These are phyloP conservation scores for Coendou prehensilis DNA, from an alignment of 2,797 vertebrate species.

Conservation along the genomic window DNA sequence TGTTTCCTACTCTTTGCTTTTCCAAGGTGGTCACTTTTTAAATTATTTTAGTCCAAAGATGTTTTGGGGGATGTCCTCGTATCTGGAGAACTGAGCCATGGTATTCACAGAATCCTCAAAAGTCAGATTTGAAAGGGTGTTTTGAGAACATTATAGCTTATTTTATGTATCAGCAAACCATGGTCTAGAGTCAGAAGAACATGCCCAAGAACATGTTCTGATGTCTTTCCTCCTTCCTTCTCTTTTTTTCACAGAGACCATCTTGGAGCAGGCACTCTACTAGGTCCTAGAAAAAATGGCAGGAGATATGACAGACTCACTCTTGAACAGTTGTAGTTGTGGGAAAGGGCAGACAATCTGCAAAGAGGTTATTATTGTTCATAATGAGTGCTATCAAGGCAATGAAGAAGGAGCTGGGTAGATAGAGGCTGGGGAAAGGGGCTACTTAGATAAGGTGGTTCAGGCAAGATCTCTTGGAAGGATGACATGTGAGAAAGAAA, in stretches of 20 bases:
- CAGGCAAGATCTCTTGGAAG: neutral
- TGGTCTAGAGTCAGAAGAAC: neutral
- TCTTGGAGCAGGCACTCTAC: no score
- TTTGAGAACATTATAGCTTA: neutral
- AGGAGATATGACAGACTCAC: accelerated
- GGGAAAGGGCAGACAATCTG: neutral
- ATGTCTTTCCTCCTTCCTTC: neutral
- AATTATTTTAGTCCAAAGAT: neutral
- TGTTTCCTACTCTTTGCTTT: constrained; percentile 57
- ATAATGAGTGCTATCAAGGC: neutral
- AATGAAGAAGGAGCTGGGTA: neutral
- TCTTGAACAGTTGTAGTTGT: neutral
- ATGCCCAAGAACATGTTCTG: neutral
- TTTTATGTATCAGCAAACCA: neutral
- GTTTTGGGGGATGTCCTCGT: constrained; percentile 18
- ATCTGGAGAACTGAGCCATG: neutral
- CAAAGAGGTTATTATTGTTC: neutral
- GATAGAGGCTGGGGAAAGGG: neutral
- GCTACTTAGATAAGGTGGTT: neutral
- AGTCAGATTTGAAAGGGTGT: neutral
- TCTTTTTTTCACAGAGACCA: neutral
- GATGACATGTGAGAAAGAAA: neutral
- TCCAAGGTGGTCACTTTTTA: neutral
- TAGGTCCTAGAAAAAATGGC: neutral
- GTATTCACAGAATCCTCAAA: neutral